A percentile compares a stretch with the other conserved stretches of the same genome.
Conservation (phyloP, 2,113 vertebrate genomes). For the Anarhynchus alexandrinus region DNA sequence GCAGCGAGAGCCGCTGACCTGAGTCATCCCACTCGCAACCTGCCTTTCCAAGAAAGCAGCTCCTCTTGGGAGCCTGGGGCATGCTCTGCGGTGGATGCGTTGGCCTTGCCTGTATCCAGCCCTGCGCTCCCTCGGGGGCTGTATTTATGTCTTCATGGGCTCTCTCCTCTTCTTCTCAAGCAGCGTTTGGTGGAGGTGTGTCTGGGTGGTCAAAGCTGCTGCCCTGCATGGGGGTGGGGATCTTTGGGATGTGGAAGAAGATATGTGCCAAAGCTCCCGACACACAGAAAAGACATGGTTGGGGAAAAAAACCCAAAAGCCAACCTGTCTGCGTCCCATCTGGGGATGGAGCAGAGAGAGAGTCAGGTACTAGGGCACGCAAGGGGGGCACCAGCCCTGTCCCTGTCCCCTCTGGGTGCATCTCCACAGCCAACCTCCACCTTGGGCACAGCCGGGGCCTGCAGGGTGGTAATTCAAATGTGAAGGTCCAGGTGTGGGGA, state of each 20-base stretch:
- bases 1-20: neutral
- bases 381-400: neutral
- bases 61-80: conserved; percentile 22
- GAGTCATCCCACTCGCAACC: conserved; percentile 3
- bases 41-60: conserved; percentile 50
- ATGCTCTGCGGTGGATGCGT: neutral
- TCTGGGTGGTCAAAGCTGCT: neutral
- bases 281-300: neutral
- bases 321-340: neutral
- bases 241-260: neutral
- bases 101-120: neutral
- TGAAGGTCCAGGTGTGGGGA: neutral
- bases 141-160: neutral
- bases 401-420: neutral
- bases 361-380: rapidly evolving
- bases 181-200: neutral
- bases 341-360: neutral
- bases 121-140: neutral
- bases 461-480: neutral
- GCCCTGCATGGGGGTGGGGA: neutral
- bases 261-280: neutral
- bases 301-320: neutral
- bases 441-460: neutral
- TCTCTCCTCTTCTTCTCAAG: neutral
- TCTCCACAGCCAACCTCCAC: rapidly evolving